Evolutionary conservation across 2,113 vertebrate genomes (phyloP), one percentile per base, ranked within the genome.

Genomic region (Nesoenas mayeri): DNA sequence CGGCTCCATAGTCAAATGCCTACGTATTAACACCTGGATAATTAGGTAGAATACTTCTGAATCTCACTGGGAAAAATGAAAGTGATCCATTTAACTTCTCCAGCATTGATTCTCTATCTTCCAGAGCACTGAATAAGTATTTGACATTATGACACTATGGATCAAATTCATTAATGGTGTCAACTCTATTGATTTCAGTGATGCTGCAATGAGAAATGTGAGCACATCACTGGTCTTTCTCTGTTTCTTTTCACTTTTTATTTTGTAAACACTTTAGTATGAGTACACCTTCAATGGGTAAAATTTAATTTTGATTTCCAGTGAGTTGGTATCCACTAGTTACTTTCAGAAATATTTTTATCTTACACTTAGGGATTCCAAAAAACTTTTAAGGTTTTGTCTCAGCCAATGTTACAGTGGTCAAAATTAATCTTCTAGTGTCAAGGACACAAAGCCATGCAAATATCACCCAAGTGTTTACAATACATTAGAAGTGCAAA

Each of bases 141-240:
- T 82, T 88, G 67, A 82, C 88, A 79, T 79, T 71, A 94, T 74
- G 80, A 91, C 84, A 91, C 81, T 84, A 84, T 73, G 48, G 92
- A 96, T 93, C 88, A 90, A 94, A 96, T 91, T 91, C 77, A 90
- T 95, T 94, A 93, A 60, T 3, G 1, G 3, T 50, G 65, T 90
- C 94, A 94, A 85, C n/a, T 78, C 50, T 44, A 97, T 75, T 69
- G 88, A 96, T 93, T 77, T 86, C 61, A 84, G 72, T 40, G 69
- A 81, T 75, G 65, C 44, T 61, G 57, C 82, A 75, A 9, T 51
- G n/a, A 90, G 60, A 93, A 85, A 88, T 15, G 0, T 1, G 3
- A 92, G 51, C 1, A 0, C 3, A 4, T 36, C 38, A 61, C 17
- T 31, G 47, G 74, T 74, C 26, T 44, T 79, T 64, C 50, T 34